Base-by-base conservation (phyloP, 2,113 vertebrate species). In the Sprattus sprattus region DNA sequence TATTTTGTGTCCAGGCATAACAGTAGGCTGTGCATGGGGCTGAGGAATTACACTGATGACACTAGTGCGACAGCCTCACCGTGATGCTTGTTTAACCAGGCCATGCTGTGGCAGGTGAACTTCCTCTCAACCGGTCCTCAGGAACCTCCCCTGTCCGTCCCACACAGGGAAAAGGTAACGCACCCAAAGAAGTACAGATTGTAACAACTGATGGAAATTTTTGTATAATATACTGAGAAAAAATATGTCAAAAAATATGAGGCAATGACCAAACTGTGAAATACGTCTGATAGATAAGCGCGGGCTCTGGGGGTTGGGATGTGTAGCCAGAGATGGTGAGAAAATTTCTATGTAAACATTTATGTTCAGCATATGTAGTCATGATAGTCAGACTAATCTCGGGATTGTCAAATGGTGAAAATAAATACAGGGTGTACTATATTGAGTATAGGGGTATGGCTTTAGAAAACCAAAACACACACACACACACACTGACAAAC, bases 71-170 rank as follows among this genome's bases (percentile, higher is more conserved):
- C 64, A 28, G 64, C 22, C 64, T 7, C 7, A 10, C n/a, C 1
- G n/a, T 25, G 64, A 67, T 67, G 64, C 64, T 67, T 67, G n/a
- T 67, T 67, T 67, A 67, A 28, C 64, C 25, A 67, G 64, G 64
- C 25, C 25, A 13, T 7, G 10, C 64, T 8, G 9, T 28, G 64
- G 25, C 64, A 67, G n/a, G n/a, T 67, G 64, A 67, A 67, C 64
- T 67, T 67, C 64, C 64, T 60, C 54, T 60, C 7, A 67, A 8
- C 64, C 10, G 9, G n/a, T 7, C n/a, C 9, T 2, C 22, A 67
- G 64, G 28, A 67, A 32, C 28, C 71, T 78, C 71, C n/a, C 28
- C 32, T 39, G 71, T 39, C 32, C 39, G 25, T 10, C 28, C 28
- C 28, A 11, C 71, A 78, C 71, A 39, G 0, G 13, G 10, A 32